Evolutionary conservation across 2,113 vertebrate genomes (phyloP).

Genomic region (Pelusios castaneus): DNA sequence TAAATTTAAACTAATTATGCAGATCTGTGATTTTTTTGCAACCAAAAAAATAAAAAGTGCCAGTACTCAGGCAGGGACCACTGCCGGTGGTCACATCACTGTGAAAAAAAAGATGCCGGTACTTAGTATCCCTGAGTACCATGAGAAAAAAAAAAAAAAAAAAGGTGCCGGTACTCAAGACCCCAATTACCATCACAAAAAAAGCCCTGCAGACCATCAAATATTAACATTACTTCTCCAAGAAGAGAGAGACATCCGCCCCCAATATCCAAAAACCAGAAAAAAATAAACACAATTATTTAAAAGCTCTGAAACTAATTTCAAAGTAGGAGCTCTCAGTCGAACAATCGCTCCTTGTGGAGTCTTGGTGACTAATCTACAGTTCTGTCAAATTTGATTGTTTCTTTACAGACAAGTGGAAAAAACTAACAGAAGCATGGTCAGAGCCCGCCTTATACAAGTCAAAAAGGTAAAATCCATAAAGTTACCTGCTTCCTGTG

Average conservation of each 20-base stretch:
- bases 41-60: too few relatives aligned
- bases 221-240: slow-evolving; percentile 29
- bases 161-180: too few relatives aligned
- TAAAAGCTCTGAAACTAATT: slow-evolving; percentile 38
- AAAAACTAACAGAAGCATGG: not conserved
- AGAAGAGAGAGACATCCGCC: not conserved
- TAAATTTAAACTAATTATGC: slow-evolving; percentile 26
- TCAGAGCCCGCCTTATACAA: rapidly evolving
- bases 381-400: not conserved
- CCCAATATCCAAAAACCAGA: slow-evolving; percentile 33
- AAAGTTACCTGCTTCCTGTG: not conserved
- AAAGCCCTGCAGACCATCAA: too few relatives aligned
- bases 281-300: slow-evolving; percentile 1
- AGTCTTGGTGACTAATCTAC: not conserved
- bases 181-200: too few relatives aligned
- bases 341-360: not conserved
- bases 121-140: too few relatives aligned
- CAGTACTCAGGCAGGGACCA: too few relatives aligned
- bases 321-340: not conserved
- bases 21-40: too few relatives aligned
- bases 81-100: too few relatives aligned
- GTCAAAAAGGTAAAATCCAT: not conserved
- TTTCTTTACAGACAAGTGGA: not conserved
- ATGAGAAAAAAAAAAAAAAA: too few relatives aligned
- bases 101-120: too few relatives aligned